phyloP scores from a whole-genome alignment of 2,113 vertebrate genomes.

The Halichoerus grypus region DNA sequence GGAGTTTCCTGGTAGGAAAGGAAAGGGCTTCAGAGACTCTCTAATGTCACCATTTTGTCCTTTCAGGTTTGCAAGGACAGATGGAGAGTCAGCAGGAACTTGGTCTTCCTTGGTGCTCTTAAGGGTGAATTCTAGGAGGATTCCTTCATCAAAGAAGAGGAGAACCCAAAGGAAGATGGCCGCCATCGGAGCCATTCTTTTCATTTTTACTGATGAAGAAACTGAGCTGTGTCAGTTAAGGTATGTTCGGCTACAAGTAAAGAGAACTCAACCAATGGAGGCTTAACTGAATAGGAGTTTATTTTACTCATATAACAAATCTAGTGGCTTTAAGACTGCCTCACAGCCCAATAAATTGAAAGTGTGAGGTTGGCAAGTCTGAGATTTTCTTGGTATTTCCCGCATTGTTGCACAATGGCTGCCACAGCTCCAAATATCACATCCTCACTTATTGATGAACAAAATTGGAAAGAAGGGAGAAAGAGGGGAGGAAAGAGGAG shows the following conservation, averaged over 20 bases:
- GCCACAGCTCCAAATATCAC: background rate
- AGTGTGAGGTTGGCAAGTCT: background rate
- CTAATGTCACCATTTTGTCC: background rate
- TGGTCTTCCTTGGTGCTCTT: background rate
- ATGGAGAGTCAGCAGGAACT: background rate
- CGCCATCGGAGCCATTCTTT: background rate
- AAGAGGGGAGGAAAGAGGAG: background rate
- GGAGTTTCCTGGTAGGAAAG: background rate
- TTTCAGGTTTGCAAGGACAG: background rate
- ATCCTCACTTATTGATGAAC: background rate
- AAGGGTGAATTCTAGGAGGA: background rate
- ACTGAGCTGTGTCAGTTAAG: background rate
- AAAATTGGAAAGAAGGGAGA: conserved; percentile 40
- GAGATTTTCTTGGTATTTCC: background rate
- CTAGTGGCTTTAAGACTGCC: background rate
- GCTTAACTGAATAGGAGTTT: background rate
- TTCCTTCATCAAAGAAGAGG: background rate
- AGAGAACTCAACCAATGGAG: background rate
- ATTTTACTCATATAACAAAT: background rate
- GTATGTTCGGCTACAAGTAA: background rate
- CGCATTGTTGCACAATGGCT: background rate
- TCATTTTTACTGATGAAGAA: background rate
- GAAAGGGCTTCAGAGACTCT: background rate
- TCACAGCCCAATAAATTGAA: background rate
- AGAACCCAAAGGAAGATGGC: background rate